A percentile compares a stretch with the other conserved stretches of the same genome.
These are phyloP conservation scores for Operophtera brumata DNA, from an alignment of 2,888 invertebrate genomes.

Conservation along the genomic window DNA sequence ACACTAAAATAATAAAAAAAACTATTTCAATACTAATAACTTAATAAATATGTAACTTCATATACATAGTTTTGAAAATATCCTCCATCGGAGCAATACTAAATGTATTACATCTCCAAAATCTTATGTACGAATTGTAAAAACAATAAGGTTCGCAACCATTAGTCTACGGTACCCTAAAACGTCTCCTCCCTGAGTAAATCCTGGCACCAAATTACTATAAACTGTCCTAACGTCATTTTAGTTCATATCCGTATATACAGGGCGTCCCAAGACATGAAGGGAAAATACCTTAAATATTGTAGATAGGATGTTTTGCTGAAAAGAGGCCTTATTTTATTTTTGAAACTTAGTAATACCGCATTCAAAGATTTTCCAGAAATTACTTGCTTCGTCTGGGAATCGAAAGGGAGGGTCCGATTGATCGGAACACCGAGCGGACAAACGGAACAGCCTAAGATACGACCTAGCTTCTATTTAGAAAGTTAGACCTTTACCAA, in stretches of 20 bases:
- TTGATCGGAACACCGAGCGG: neutral
- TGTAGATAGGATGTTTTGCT: no score
- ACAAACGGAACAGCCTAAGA: neutral
- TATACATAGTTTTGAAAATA: slow-evolving; percentile 5
- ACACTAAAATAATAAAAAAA: slow-evolving; percentile 10
- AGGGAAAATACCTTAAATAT: no score
- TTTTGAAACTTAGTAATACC: no score
- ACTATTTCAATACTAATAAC: slow-evolving; percentile 24
- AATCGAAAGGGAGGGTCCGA: no score
- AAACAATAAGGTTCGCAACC: neutral
- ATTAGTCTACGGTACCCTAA: neutral
- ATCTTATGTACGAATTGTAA: neutral
- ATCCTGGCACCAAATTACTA: neutral
- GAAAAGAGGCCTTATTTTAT: no score
- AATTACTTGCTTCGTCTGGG: no score
- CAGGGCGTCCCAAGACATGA: no score
- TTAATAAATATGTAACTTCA: slow-evolving; percentile 24
- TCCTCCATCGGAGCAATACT: neutral
- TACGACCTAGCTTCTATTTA: slow-evolving; percentile 12
- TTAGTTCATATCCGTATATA: no score
- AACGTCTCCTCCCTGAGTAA: neutral
- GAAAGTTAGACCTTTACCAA: neutral
- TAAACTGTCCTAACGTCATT: neutral
- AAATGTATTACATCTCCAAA: neutral
- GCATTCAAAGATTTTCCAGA: no score